Percentiles rank a stretch among this genome's conserved stretches.
Conservation (phyloP, 2,797 vertebrate species). For the Atherinosoma microstoma region DNA sequence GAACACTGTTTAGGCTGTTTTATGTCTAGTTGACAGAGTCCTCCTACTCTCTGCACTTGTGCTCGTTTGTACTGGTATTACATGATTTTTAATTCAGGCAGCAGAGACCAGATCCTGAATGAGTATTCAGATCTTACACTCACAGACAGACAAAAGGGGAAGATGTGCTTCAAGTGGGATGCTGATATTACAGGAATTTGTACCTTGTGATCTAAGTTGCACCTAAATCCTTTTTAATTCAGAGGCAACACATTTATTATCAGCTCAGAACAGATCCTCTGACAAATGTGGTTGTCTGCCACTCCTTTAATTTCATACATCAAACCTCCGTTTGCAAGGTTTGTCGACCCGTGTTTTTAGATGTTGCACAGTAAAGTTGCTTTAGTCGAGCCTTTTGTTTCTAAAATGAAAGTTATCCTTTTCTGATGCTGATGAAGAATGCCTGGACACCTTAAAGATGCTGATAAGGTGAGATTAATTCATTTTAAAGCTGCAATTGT, state of each 20-base stretch:
- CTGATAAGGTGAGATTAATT: constrained; percentile 17
- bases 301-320: constrained; percentile 29
- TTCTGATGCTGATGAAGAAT: constrained; percentile 29
- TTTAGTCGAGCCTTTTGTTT: constrained; percentile 14
- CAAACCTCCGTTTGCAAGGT: constrained; percentile 31
- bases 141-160: constrained; percentile 8
- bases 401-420: constrained; percentile 31
- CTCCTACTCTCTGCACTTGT: constrained; percentile 61
- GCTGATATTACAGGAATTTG: constrained; percentile 5
- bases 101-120: constrained; percentile 27
- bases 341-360: constrained; percentile 26
- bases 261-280: constrained; percentile 13
- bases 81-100: constrained; percentile 27
- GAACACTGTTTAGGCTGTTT: constrained; percentile 59
- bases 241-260: constrained; percentile 24
- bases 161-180: constrained; percentile 10
- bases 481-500: constrained; percentile 20
- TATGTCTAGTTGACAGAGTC: constrained; percentile 61
- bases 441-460: constrained; percentile 10
- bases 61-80: constrained; percentile 41
- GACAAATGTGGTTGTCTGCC: constrained; percentile 17
- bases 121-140: constrained; percentile 37
- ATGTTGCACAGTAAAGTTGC: not conserved
- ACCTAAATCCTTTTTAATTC: constrained; percentile 18
- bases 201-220: constrained; percentile 22